Percentiles rank a stretch among this genome's conserved stretches.
These are phyloP conservation scores for Nestor notabilis DNA, from an alignment of 2,113 vertebrate species.

Conservation along the genomic window DNA sequence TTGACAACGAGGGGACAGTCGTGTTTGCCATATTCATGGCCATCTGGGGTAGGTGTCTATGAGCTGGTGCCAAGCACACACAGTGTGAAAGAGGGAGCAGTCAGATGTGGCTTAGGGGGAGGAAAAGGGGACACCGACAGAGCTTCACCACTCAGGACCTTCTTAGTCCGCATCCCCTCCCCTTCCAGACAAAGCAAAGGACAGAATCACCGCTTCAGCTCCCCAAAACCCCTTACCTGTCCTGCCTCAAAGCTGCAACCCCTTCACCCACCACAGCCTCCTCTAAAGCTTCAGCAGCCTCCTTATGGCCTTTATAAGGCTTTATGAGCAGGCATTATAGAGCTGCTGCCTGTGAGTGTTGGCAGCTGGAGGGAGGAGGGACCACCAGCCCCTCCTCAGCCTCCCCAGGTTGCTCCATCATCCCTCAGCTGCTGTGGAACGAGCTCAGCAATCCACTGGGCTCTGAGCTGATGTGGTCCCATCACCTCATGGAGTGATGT, in stretches of 20 bases:
- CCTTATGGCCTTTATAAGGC: neutral
- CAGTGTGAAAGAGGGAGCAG: neutral
- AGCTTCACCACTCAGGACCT: neutral
- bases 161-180: neutral
- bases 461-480: neutral
- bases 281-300: no score
- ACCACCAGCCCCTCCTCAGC: neutral
- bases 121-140: neutral
- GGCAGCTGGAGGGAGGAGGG: neutral
- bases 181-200: neutral
- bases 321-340: neutral
- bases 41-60: slow-evolving; percentile 86
- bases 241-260: neutral
- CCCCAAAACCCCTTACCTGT: neutral
- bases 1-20: slow-evolving; percentile 92
- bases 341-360: neutral
- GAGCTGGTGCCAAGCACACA: neutral
- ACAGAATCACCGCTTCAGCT: neutral
- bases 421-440: neutral
- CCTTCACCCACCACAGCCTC: neutral
- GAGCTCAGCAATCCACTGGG: neutral
- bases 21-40: slow-evolving; percentile 94
- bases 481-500: neutral
- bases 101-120: neutral
- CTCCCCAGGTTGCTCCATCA: accelerated